These are phyloP conservation scores for Arenaria interpres DNA, from an alignment of 2,113 vertebrate species.

Conservation along the genomic window DNA sequence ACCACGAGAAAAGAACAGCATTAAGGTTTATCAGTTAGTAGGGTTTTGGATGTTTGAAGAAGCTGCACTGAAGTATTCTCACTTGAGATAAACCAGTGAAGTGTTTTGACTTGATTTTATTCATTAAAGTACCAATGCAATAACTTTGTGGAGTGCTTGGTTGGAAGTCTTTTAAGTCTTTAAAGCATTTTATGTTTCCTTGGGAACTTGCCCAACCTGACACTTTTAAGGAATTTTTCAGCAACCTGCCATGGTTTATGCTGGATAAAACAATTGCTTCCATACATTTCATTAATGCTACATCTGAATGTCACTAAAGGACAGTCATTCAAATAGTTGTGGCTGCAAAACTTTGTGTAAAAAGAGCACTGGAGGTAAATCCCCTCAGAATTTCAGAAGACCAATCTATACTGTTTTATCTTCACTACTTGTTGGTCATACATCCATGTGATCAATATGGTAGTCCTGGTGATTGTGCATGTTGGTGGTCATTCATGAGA, in stretches of 20 bases:
- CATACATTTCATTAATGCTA: not conserved
- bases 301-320: not conserved
- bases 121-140: not conserved
- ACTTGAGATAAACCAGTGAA: not conserved
- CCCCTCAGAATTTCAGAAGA: not conserved
- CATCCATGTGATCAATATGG: not conserved
- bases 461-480: not conserved
- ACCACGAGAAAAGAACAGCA: not conserved
- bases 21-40: not conserved
- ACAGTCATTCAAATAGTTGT: not conserved
- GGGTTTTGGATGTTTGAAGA: not conserved
- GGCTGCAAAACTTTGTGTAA: not conserved
- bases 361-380: not conserved
- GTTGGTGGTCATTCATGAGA: not conserved
- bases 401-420: not conserved
- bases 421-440: not conserved
- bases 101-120: not conserved
- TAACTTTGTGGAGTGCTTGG: not conserved
- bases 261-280: not conserved
- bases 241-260: not conserved
- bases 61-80: not conserved
- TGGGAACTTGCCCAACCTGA: not conserved
- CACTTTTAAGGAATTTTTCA: conserved; percentile 18
- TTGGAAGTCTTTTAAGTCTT: not conserved
- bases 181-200: not conserved